A percentile compares a stretch with the other conserved stretches of the same genome.
Evolutionary conservation across 2,797 vertebrate species (phyloP).

Genomic region (Pseudochirops cupreus): DNA sequence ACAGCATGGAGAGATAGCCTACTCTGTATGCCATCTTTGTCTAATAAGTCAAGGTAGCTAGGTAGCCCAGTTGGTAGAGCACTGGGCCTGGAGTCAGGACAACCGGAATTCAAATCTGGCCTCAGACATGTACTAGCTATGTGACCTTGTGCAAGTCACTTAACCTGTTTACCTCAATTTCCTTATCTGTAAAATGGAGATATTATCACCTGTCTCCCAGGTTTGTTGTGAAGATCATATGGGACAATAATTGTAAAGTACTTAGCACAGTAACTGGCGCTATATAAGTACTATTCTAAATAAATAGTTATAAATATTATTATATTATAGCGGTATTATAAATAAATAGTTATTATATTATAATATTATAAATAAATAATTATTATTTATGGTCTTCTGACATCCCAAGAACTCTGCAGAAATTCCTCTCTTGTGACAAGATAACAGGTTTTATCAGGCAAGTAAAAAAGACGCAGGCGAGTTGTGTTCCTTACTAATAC

Average conservation of each 20-base stretch:
- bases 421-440: background rate
- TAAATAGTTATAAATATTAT: too few species aligned
- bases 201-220: background rate
- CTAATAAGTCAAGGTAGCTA: background rate
- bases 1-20: background rate
- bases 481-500: background rate
- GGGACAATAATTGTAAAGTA: background rate
- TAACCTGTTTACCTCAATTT: slow-evolving; percentile 4
- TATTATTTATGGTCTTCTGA: background rate
- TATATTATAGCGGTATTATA: too few species aligned
- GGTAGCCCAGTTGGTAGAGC: background rate
- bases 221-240: background rate
- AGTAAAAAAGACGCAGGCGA: background rate
- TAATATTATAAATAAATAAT: too few species aligned
- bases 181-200: background rate
- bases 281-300: too few species aligned
- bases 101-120: background rate
- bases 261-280: background rate
- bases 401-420: background rate
- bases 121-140: slow-evolving; percentile 5
- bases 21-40: background rate
- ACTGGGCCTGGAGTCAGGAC: background rate
- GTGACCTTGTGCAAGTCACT: background rate
- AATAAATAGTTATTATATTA: too few species aligned
- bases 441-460: background rate